Evolutionary conservation across 1,140 invertebrate genomes (phyloP).

Genomic region (Drosophila subpulchrella): DNA sequence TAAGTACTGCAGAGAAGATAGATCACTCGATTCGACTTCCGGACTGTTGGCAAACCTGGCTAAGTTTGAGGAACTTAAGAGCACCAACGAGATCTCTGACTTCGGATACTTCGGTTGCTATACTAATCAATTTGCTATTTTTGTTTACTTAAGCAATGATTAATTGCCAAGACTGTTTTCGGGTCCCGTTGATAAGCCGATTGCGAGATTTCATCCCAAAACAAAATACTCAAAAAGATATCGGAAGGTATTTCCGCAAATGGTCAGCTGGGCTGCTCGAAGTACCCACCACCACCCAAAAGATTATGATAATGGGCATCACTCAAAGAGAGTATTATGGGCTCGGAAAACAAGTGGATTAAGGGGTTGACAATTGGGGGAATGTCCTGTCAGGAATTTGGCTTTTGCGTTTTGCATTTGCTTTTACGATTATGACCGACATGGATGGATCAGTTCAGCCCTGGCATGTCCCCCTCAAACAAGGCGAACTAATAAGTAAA

Average conservation of each 20-base stretch:
- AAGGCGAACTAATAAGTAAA: constrained; percentile 69
- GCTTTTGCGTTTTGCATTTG: constrained; percentile 76
- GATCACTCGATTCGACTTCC: no score
- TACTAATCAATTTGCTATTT: constrained; percentile 2
- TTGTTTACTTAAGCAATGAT: constrained; percentile 27
- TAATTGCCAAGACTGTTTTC: constrained; percentile 32
- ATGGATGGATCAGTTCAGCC: constrained; percentile 37
- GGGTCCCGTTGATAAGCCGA: constrained; percentile 41
- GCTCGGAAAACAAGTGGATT: constrained; percentile 73
- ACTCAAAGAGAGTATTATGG: constrained; percentile 43
- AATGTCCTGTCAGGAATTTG: constrained; percentile 34
- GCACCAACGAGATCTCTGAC: no score
- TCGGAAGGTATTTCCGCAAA: constrained; percentile 50
- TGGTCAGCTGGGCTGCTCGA: constrained; percentile 21
- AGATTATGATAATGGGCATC: constrained; percentile 55
- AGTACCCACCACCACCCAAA: constrained; percentile 21
- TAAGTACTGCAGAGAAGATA: no score
- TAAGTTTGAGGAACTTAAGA: no score
- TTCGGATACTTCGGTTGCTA: no score
- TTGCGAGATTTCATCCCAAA: constrained; percentile 44
- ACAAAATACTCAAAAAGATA: constrained; percentile 71
- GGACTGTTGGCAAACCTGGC: no score
- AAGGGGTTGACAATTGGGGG: constrained; percentile 60
- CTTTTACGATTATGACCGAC: constrained; percentile 74
- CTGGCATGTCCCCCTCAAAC: neutral